Evolutionary conservation across 2,888 invertebrate species (phyloP).

Genomic region (Tinea semifulvella): DNA sequence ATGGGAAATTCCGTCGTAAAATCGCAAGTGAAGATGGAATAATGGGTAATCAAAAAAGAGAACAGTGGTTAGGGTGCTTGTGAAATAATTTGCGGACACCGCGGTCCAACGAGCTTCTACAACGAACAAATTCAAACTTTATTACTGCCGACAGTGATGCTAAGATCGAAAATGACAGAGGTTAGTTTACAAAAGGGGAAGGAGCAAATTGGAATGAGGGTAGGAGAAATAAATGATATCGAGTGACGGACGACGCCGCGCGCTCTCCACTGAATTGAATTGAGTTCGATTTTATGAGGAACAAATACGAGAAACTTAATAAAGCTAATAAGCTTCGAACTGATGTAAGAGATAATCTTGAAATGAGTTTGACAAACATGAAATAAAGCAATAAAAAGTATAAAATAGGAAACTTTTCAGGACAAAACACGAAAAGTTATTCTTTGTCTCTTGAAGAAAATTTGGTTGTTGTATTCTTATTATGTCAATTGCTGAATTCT

Average conservation of each 20-base stretch:
- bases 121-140: background rate
- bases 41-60: background rate
- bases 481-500: no score
- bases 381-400: no score
- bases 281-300: slow-evolving; percentile 7
- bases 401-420: no score
- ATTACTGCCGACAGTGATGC: background rate
- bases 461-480: no score
- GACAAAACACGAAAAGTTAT: no score
- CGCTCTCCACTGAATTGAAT: slow-evolving; percentile 10
- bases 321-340: no score
- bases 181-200: slow-evolving; percentile 4
- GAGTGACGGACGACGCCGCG: slow-evolving; percentile 6
- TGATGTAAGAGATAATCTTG: no score
- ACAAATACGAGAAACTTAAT: no score
- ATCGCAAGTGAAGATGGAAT: background rate
- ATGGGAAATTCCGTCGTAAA: background rate
- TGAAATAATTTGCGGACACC: slow-evolving; percentile 14
- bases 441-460: no score
- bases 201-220: slow-evolving; percentile 9
- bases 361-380: no score
- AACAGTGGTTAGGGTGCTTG: slow-evolving; percentile 3
- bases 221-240: slow-evolving; percentile 4
- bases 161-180: background rate
- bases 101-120: background rate